Evolutionary conservation across 1,140 invertebrate species (phyloP).

Genomic region (Diorhabda sublineata): DNA sequence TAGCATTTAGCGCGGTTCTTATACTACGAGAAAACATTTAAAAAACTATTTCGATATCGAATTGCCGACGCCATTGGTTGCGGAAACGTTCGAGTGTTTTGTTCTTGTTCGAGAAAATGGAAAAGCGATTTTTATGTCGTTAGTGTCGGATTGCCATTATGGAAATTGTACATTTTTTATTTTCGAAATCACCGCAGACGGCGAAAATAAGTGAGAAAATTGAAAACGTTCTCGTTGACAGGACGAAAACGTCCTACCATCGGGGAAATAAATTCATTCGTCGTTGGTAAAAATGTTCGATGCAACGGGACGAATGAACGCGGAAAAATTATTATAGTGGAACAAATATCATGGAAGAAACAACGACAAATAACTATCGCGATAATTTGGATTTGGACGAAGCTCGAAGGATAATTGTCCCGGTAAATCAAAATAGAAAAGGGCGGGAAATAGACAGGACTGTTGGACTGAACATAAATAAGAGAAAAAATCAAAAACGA

Average conservation of each 20-base stretch:
- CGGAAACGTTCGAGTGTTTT: neutral
- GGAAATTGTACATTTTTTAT: slow-evolving; percentile 1
- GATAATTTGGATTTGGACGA: too few species aligned
- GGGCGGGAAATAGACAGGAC: too few species aligned
- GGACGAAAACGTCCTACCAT: too few species aligned
- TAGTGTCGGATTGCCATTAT: slow-evolving; percentile 2
- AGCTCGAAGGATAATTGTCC: too few species aligned
- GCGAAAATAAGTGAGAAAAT: neutral
- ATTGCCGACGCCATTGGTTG: neutral
- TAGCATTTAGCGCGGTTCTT: too few species aligned
- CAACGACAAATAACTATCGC: too few species aligned
- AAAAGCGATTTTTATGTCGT: neutral
- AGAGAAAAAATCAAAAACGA: too few species aligned
- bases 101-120: slow-evolving; percentile 2
- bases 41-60: neutral
- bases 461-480: too few species aligned
- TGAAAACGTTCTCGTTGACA: neutral
- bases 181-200: neutral
- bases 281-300: too few species aligned
- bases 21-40: too few species aligned
- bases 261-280: too few species aligned
- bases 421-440: too few species aligned
- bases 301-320: neutral
- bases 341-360: neutral
- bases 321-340: neutral